Percentiles rank a stretch among this genome's conserved stretches.
These are phyloP conservation scores for Trinorchestia longiramus DNA, from an alignment of 1,140 invertebrate species.

Conservation along the genomic window DNA sequence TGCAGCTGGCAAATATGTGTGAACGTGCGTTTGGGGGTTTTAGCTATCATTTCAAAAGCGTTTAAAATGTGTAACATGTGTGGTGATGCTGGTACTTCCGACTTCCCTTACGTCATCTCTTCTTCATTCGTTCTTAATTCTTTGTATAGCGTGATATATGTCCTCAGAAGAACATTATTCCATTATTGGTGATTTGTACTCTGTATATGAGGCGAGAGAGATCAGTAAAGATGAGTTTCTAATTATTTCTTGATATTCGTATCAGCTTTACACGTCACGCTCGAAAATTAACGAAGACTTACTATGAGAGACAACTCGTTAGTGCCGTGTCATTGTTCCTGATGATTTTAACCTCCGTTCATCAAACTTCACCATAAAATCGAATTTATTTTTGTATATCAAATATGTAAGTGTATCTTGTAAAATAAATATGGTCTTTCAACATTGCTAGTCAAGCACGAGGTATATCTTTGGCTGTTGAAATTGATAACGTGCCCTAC, in stretches of 20 bases:
- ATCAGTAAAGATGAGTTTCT: background rate
- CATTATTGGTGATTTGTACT: slow-evolving; percentile 19
- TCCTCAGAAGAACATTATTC: slow-evolving; percentile 1
- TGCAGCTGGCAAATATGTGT: background rate
- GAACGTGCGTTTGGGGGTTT: background rate
- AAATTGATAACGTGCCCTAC: no score
- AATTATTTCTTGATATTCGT: background rate
- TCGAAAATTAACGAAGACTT: no score
- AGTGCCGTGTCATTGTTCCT: no score
- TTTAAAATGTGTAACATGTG: background rate
- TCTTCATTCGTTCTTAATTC: background rate
- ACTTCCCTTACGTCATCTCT: background rate
- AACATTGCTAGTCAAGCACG: no score
- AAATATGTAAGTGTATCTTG: no score
- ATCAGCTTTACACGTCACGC: no score
- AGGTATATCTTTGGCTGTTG: no score
- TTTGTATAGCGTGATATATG: background rate
- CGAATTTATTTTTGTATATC: no score
- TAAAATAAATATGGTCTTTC: no score
- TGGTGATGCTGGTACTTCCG: background rate
- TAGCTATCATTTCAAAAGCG: background rate
- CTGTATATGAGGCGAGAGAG: slow-evolving; percentile 23
- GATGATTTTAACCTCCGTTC: no score
- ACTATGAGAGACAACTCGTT: no score
- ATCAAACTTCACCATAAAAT: no score